Conservation (phyloP, 2,113 vertebrate genomes). For the Ictidomys tridecemlineatus region DNA sequence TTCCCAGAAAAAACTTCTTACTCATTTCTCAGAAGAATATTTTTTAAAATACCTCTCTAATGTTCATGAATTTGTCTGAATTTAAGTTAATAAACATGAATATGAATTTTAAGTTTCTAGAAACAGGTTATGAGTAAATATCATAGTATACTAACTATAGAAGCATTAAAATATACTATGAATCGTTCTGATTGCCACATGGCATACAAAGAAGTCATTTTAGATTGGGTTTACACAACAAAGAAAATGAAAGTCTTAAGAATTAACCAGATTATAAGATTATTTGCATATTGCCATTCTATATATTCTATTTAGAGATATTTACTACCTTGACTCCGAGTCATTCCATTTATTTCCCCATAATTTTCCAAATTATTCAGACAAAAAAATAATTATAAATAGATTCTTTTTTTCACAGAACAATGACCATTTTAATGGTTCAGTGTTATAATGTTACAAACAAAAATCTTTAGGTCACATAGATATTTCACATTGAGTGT, state of each 20-base stretch:
- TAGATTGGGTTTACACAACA: background rate
- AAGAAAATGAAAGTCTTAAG: background rate
- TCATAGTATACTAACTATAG: background rate
- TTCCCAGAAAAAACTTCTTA: background rate
- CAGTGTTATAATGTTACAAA: background rate
- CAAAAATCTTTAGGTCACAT: no score
- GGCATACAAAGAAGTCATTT: background rate
- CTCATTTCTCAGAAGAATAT: background rate
- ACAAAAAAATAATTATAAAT: background rate
- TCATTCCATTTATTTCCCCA: background rate
- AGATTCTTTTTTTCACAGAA: background rate
- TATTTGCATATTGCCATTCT: background rate
- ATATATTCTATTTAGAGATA: background rate
- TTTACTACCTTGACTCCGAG: fast-evolving
- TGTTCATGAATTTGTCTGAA: background rate
- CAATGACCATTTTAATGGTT: constrained; percentile 37
- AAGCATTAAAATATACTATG: background rate
- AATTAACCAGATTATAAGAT: background rate
- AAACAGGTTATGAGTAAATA: background rate
- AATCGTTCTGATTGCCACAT: background rate
- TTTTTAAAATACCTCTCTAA: background rate
- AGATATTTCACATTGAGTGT: constrained; percentile 69
- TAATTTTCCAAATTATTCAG: background rate
- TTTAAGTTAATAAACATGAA: background rate
- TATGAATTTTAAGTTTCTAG: background rate